These are phyloP conservation scores for Oncorhynchus mykiss DNA, from an alignment of 2,113 vertebrate species.

Conservation along the genomic window DNA sequence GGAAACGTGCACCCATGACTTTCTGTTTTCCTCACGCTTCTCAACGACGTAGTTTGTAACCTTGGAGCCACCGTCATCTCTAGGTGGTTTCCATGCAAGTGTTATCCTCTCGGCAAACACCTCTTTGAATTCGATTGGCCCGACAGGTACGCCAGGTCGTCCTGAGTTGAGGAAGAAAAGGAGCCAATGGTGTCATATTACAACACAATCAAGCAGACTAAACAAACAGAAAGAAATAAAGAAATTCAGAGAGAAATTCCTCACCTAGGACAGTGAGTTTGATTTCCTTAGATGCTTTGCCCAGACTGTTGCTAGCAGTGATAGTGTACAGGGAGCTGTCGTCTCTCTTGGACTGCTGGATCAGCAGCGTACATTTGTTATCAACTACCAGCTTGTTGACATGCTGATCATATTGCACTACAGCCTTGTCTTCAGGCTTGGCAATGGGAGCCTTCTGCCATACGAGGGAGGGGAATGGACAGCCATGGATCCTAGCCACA, in stretches of 20 bases:
- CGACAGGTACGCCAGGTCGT: conserved; percentile 87
- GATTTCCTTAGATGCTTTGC: conserved; percentile 89
- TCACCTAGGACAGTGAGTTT: conserved; percentile 89
- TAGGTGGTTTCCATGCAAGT: conserved; percentile 90
- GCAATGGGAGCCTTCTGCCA: conserved; percentile 87
- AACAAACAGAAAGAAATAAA: not conserved
- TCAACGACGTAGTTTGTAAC: conserved; percentile 97
- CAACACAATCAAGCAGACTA: conserved; percentile 7
- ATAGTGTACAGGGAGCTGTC: conserved; percentile 90
- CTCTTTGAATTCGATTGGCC: conserved; percentile 91
- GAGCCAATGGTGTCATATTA: not conserved
- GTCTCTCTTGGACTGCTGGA: conserved; percentile 87
- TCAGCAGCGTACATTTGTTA: conserved; percentile 88
- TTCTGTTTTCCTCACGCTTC: conserved; percentile 94
- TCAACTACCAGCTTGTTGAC: conserved; percentile 90
- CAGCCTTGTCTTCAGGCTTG: conserved; percentile 87
- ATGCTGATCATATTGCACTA: conserved; percentile 87
- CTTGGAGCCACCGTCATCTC: conserved; percentile 91
- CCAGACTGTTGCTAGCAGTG: conserved; percentile 89
- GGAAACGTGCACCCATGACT: conserved; percentile 89
- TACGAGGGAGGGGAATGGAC: conserved; percentile 90
- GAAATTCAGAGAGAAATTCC: not conserved
- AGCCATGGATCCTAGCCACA: conserved; percentile 89
- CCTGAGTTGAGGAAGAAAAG: conserved; percentile 71
- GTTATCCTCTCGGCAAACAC: conserved; percentile 93